Conservation (phyloP, 1,140 invertebrate species). For the Tetramorium parvispinum region DNA sequence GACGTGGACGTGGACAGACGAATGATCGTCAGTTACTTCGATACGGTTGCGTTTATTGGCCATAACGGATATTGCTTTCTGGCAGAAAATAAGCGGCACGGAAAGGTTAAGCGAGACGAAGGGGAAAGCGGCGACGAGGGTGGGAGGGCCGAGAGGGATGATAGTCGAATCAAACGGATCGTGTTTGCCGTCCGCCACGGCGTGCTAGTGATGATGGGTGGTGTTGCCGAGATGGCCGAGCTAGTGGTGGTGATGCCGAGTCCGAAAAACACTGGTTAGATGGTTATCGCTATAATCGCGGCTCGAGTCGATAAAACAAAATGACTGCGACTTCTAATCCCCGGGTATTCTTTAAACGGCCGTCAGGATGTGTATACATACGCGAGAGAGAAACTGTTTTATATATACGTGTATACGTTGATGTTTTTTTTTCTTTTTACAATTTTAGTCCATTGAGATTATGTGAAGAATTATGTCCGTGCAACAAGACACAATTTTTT, state of each 20-base stretch:
- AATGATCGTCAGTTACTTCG: slow-evolving; percentile 44
- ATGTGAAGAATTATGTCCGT: background rate
- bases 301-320: slow-evolving; percentile 55
- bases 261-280: slow-evolving; percentile 57
- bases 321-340: slow-evolving; percentile 60
- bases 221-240: background rate
- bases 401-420: background rate
- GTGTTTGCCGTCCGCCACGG: slow-evolving; percentile 55
- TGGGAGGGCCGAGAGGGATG: background rate
- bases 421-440: background rate
- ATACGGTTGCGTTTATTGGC: slow-evolving; percentile 53
- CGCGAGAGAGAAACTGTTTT: background rate
- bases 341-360: slow-evolving; percentile 64
- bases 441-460: slow-evolving; percentile 2
- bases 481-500: background rate
- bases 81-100: slow-evolving; percentile 56
- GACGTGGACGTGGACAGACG: slow-evolving; percentile 10
- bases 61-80: slow-evolving; percentile 59
- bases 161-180: slow-evolving; percentile 61
- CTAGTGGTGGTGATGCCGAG: slow-evolving; percentile 25
- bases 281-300: slow-evolving; percentile 68
- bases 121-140: background rate
- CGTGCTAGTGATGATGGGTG: slow-evolving; percentile 38
- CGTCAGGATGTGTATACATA: slow-evolving; percentile 21
- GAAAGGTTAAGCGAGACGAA: slow-evolving; percentile 25